Evolutionary conservation across 64 coral and sea anemone genomes (phyloP).

Genomic region (Actinia equina): DNA sequence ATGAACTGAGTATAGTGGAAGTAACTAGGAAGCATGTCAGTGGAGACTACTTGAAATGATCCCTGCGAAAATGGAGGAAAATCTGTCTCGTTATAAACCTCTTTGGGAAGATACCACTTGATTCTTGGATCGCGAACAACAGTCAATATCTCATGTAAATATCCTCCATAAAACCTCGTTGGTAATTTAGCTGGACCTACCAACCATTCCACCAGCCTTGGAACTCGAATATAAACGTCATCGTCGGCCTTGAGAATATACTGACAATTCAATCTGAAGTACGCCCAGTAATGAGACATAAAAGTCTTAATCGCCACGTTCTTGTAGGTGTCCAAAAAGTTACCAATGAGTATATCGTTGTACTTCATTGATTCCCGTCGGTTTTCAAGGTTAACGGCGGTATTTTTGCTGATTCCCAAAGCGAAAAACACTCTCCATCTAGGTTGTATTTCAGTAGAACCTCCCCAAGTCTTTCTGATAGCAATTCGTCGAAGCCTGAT

Average conservation of each 20-base stretch:
- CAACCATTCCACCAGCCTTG: neutral
- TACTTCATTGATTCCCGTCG: neutral
- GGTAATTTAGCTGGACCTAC: neutral
- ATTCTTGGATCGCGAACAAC: neutral
- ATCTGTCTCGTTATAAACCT: neutral
- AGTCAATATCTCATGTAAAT: neutral
- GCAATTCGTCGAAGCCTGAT: neutral
- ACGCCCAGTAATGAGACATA: conserved; percentile 21
- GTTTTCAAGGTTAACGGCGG: neutral
- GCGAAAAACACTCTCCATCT: conserved; percentile 21
- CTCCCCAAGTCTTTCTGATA: conserved; percentile 10
- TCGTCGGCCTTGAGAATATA: conserved; percentile 12
- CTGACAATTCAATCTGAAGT: neutral
- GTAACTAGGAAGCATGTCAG: neutral
- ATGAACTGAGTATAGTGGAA: neutral
- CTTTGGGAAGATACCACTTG: neutral
- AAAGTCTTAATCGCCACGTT: conserved; percentile 26
- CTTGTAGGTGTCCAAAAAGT: neutral
- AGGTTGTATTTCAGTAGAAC: neutral
- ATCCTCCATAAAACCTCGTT: neutral
- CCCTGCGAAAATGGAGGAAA: conserved; percentile 7
- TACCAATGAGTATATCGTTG: conserved; percentile 20
- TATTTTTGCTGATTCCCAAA: neutral
- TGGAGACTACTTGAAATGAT: neutral
- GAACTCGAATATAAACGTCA: conserved; percentile 9